Percentiles rank a stretch among this genome's conserved stretches.
Conservation (phyloP, 92 coral and sea anemone species). For the Scolanthus callimorphus region DNA sequence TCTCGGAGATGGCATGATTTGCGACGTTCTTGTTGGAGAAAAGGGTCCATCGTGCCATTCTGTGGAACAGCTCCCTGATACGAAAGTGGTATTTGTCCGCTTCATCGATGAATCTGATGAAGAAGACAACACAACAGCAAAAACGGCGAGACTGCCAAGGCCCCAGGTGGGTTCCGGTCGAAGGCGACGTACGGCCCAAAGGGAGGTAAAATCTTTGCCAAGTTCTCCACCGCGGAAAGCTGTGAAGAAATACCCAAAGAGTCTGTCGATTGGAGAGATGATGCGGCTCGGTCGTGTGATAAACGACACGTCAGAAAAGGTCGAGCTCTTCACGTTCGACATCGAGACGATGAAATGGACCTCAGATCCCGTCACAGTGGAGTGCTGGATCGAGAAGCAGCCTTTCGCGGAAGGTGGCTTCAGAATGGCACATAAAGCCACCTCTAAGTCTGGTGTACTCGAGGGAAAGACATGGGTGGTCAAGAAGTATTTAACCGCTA, state of each 20-base stretch:
- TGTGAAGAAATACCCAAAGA: slow-evolving; percentile 1
- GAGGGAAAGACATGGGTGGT: slow-evolving; percentile 17
- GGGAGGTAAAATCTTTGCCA: neutral
- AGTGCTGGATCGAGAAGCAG: slow-evolving; percentile 10
- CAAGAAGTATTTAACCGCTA: slow-evolving; percentile 18
- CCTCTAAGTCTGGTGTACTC: slow-evolving; percentile 13
- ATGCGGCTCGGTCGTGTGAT: neutral
- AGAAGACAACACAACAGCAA: neutral
- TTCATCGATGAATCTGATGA: neutral
- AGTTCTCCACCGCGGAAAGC: neutral
- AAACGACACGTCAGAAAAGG: neutral
- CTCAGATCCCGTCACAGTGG: neutral
- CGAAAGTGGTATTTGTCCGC: neutral
- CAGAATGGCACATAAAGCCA: slow-evolving; percentile 22
- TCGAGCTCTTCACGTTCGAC: slow-evolving; percentile 8
- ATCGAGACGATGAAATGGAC: slow-evolving; percentile 19
- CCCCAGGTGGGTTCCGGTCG: neutral
- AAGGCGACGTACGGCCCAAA: neutral
- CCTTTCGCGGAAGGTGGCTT: slow-evolving; percentile 29
- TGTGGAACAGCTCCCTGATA: neutral
- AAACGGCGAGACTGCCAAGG: neutral
- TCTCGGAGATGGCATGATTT: neutral
- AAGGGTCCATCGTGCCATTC: neutral
- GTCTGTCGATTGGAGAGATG: neutral
- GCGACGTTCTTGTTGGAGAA: neutral